Base-by-base conservation (phyloP, 92 coral and sea anemone genomes). In the Epizoanthus ramosus region DNA sequence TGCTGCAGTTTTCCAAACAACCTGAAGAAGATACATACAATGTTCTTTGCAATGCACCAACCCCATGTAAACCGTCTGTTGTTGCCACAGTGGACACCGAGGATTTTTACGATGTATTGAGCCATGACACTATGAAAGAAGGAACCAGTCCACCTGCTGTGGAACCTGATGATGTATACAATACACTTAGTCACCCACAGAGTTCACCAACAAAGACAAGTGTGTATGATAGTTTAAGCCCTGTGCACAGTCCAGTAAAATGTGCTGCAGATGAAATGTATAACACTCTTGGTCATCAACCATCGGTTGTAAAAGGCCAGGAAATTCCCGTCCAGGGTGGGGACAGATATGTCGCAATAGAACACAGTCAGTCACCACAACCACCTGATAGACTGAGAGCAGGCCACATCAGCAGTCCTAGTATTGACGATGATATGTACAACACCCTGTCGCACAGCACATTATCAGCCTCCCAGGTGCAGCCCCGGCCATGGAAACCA, bases 371-470 rank as follows among this genome's bases (percentile, higher is more conserved):
- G 43, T 74, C 74, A 59, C 59, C 53, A 23, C 81, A 68, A 37
- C 76, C 84, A 74, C 63, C 75, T n/a, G 90, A 80, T 37, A 67
- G 39, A 83, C n/a, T 83, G 53, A 83, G 60, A 19, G 39, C 53
- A 18, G 54, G 59, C 61, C 43, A 50, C 14, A 13, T 33, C 18
- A 19, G 23, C 21, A 72, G 86, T 67, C 17, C 37, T 2, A 79
- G 37, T 21, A 41, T 35, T 37, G 80, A 71, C 15, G 88, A 69
- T 3, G 85, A 63, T 35, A 71, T 63, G 6, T 85, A 89, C 63
- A 85, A 89, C 68, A 71, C 79, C 3, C 83, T 89, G 53, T 67
- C 87, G 8, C 85, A 85, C 66, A 61, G n/a, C 71, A 80, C 83
- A 8, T 64, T 69, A n/a, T 57, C 85, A 18, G 69, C 15, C 4